These are phyloP conservation scores for Andrena praecox DNA, from an alignment of 2,888 invertebrate species.

Conservation along the genomic window DNA sequence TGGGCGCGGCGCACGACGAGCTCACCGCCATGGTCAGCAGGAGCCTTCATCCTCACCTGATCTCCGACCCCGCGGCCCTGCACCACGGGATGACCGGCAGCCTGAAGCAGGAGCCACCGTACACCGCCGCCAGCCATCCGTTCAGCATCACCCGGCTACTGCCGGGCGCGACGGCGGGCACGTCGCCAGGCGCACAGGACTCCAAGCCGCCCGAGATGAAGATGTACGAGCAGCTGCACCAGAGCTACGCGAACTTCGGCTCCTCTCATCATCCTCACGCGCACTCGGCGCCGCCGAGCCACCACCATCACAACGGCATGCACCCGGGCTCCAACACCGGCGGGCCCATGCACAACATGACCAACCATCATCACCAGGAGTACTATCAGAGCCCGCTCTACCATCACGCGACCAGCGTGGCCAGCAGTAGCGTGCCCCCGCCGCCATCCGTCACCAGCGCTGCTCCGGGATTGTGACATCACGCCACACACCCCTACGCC, in stretches of 20 bases:
- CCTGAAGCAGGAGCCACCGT: conserved; percentile 92
- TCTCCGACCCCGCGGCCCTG: conserved; percentile 85
- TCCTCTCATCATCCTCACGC: conserved; percentile 87
- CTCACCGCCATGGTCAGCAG: conserved; percentile 89
- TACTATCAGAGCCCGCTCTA: conserved; percentile 95
- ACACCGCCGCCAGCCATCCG: conserved; percentile 94
- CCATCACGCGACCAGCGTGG: conserved; percentile 83
- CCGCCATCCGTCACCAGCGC: conserved; percentile 86
- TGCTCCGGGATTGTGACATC: conserved; percentile 95
- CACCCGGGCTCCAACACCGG: conserved; percentile 87
- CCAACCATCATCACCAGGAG: conserved; percentile 82
- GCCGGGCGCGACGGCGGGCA: conserved; percentile 92
- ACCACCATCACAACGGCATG: conserved; percentile 88
- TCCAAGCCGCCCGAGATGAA: conserved; percentile 90
- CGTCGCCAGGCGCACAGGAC: conserved; percentile 81
- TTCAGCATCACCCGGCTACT: conserved; percentile 97
- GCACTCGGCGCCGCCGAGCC: conserved; percentile 85
- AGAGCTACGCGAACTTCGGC: conserved; percentile 87
- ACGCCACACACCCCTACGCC: conserved; percentile 88
- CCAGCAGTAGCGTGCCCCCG: conserved; percentile 77
- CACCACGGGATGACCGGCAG: conserved; percentile 88
- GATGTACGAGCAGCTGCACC: conserved; percentile 94
- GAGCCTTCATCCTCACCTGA: conserved; percentile 87
- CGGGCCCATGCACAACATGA: conserved; percentile 88
- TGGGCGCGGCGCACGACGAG: conserved; percentile 86